These are phyloP conservation scores for Melipona bicolor DNA, from an alignment of 2,888 invertebrate species.

Conservation along the genomic window DNA sequence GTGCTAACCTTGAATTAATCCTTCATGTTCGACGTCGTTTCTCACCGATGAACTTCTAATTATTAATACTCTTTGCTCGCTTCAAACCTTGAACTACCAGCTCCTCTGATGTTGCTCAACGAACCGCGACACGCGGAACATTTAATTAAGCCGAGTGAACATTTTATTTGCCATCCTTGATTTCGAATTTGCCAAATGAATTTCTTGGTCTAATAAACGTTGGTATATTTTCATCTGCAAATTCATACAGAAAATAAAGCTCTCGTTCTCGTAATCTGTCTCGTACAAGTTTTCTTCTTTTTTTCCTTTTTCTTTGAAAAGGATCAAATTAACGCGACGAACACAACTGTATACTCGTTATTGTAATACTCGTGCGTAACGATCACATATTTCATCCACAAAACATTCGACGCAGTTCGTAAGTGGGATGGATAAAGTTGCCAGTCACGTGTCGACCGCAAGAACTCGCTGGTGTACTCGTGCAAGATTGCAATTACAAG, in stretches of 20 bases:
- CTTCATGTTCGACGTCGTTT: not conserved
- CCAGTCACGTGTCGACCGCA: not conserved
- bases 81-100: not conserved
- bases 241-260: not conserved
- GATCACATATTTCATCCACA: constrained; percentile 8
- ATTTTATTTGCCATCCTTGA: not conserved
- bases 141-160: constrained; percentile 12
- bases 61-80: not conserved
- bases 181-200: not conserved
- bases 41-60: not conserved
- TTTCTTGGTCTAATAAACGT: not conserved
- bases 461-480: not conserved
- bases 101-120: not conserved
- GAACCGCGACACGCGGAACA: not conserved
- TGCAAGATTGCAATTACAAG: constrained; percentile 19
- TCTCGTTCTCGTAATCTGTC: too few relatives aligned
- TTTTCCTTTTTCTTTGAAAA: not conserved
- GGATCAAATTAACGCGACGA: not conserved
- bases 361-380: not conserved
- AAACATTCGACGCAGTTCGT: constrained; percentile 7
- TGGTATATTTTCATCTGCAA: not conserved
- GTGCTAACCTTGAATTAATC: not conserved
- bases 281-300: too few relatives aligned
- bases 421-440: not conserved
- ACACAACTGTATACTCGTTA: not conserved